Evolutionary conservation across 2,888 invertebrate species (phyloP), one percentile per base, ranked within the genome.

Genomic region (Drosophila anomalata): DNA sequence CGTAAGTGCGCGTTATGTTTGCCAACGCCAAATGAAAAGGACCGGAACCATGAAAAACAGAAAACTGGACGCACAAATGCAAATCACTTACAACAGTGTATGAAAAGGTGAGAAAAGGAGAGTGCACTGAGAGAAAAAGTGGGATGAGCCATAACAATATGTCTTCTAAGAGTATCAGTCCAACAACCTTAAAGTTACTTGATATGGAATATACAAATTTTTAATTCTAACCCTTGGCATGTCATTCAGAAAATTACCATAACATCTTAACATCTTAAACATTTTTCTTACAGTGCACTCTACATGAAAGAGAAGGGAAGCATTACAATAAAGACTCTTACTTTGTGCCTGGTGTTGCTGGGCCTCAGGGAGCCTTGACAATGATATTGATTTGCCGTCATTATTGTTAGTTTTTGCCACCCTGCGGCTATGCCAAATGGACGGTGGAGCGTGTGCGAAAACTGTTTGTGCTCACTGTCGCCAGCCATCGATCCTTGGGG

Each of bases 371-470:
- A 74, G 82, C 76, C 73, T 71, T 56, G 58, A 68, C 77, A 75
- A 79, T 86, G 74, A 83, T 83, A 84, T 84, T 86, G 86, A 86
- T 86, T 84, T 83, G 75, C 77, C 80, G 86, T 80, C 80, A 86
- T 83, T 86, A 85, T 82, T 82, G 75, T 80, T 84, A 80, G 81
- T 78, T 80, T 84, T 75, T 42, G 41, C 52, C 31, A 12, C 51
- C 36, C 57, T 14, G 75, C 75, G 68, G 51, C 53, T 65, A 1
- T 12, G 11, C 22, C 44, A 22, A 52, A 46, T 29, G 53, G 44
- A 20, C 22, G 53, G 22, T 5, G 22, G 11, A 39, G 46, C 51
- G 63, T 41, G 55, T 72, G 55, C 62, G 58, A 70, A 72, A 73
- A 78, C 74, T 72, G 73, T 77, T 79, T 66, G 78, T 73, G 77